Evolutionary conservation across 2,797 vertebrate species (phyloP).

Genomic region (Spinus pinus): DNA sequence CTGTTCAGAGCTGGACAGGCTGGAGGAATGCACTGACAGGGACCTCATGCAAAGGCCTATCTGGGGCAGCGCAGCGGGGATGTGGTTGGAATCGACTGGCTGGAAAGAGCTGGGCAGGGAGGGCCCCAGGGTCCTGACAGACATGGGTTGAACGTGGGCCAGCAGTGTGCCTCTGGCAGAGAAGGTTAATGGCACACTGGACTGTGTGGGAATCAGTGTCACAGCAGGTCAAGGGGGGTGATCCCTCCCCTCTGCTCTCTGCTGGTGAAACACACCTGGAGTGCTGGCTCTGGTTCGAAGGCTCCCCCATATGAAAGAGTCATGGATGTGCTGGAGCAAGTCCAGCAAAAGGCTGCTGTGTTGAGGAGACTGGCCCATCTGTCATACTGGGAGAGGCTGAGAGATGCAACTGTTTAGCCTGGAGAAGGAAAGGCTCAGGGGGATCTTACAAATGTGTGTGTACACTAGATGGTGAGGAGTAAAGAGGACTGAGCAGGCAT

Average conservation of each 20-base stretch:
- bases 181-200: neutral
- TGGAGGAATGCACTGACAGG: neutral
- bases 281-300: neutral
- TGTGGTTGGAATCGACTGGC: neutral
- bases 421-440: constrained; percentile 1
- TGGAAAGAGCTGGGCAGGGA: neutral
- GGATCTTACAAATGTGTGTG: neutral
- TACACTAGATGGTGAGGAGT: constrained; percentile 8
- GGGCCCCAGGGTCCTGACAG: neutral
- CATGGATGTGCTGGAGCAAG: neutral
- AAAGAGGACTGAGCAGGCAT: neutral
- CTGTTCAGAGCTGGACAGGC: neutral
- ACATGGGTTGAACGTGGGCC: neutral
- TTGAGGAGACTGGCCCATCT: neutral
- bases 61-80: neutral
- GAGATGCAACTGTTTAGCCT: neutral
- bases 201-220: rapidly evolving
- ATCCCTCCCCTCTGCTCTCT: neutral
- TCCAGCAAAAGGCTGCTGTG: neutral
- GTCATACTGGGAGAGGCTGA: neutral
- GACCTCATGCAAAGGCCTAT: neutral
- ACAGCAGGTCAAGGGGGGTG: neutral
- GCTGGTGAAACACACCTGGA: neutral
- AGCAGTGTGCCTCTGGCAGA: neutral
- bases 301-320: neutral